Percentiles rank a stretch among this genome's conserved stretches.
Conservation (phyloP, 2,113 vertebrate species). For the Oplegnathus fasciatus region DNA sequence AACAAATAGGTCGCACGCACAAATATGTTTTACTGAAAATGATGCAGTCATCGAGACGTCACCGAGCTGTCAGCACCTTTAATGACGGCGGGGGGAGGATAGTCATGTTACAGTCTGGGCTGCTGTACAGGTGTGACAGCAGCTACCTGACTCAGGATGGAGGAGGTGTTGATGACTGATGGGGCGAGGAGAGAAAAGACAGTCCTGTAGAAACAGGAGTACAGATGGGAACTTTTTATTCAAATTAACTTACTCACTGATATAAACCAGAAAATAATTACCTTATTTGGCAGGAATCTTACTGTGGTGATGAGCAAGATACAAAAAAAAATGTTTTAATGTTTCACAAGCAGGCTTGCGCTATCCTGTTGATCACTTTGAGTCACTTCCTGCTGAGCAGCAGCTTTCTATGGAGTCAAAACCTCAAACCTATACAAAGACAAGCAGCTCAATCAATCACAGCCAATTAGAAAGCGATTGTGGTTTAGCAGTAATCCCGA, state of each 20-base stretch:
- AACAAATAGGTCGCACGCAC: neutral
- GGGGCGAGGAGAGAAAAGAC: conserved; percentile 26
- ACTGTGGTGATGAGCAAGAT: neutral
- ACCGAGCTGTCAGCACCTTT: conserved; percentile 55
- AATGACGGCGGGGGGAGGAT: neutral
- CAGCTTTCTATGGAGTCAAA: conserved; percentile 40
- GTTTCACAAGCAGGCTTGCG: conserved; percentile 32
- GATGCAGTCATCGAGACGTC: conserved; percentile 6
- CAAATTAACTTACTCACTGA: neutral
- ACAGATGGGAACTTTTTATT: neutral
- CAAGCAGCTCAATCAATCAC: conserved; percentile 75
- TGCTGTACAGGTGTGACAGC: neutral
- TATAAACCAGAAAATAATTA: conserved; percentile 14
- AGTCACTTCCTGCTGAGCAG: conserved; percentile 60
- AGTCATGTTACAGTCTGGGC: conserved; percentile 32
- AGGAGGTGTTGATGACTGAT: conserved; percentile 19
- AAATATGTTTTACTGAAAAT: conserved; percentile 32
- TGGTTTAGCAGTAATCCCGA: conserved; percentile 65
- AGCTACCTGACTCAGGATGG: conserved; percentile 31
- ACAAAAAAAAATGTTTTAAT: conserved; percentile 10
- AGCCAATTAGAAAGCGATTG: conserved; percentile 67
- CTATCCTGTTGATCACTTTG: neutral
- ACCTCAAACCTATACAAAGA: conserved; percentile 61
- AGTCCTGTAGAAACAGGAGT: conserved; percentile 7
- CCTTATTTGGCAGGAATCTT: conserved; percentile 23